Evolutionary conservation across 2,797 vertebrate species (phyloP), one percentile per base, ranked within the genome.

Genomic region (Hippoglossus hippoglossus): DNA sequence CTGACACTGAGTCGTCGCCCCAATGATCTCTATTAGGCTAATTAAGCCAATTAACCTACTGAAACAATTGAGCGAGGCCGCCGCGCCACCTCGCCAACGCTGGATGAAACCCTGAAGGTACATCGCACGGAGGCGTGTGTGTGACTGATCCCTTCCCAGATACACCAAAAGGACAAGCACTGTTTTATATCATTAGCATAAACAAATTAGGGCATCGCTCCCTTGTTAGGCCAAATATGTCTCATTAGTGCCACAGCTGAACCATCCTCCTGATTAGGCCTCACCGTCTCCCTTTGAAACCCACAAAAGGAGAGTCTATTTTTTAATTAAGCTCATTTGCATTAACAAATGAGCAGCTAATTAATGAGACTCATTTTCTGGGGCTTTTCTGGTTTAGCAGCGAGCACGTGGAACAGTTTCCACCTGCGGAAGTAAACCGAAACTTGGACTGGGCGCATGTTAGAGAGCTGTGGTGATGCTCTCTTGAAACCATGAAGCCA

Each of bases 161-260:
- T 91, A 88, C 88, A 90, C 74, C 81, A 91, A 93, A 93, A 95
- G 89, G 91, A 91, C 90, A 91, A 91, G 93, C 89, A 71, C 90
- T 91, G 93, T 94, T 94, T 94, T 90, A 94, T 91, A 88, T 93
- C 92, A 94, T 95, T 95, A 94, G 91, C 94, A 95, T 95, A 94
- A 94, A 94, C 93, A 94, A 94, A 95, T 94, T 91, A 94, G 93
- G 93, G 91, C 92, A 93, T 91, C 63, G 86, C 91, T 93, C 91
- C 90, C 93, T 94, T 87, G 89, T 94, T 94, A 94, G 93, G 86
- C 91, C 88, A 93, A 93, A 93, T 92, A 91, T 89, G 88, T 92
- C 90, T 93, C 82, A 91, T 95, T 93, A 93, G 92, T 91, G 90
- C 87, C 90, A 92, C 92, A 91, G 92, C 91, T 93, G 93, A 94